Base-by-base conservation (phyloP, 2,113 vertebrate species). In the Nibea albiflora region DNA sequence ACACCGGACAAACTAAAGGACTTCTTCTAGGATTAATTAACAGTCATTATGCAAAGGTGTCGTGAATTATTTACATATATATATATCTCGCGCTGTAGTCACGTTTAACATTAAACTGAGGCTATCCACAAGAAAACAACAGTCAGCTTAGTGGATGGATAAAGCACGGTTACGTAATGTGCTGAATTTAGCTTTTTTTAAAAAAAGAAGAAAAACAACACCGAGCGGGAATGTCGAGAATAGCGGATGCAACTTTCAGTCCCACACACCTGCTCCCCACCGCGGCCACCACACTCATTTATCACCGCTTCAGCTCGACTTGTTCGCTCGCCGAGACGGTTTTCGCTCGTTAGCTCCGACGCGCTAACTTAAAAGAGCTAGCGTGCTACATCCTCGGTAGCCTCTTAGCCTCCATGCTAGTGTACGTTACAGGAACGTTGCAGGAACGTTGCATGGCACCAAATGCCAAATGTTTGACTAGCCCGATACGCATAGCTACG, bases 281-380 rank as follows among this genome's bases (percentile, higher is more conserved):
- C 17, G 11, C 1, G 2, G 2, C 15, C n/a, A 5, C 17, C 2
- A 17, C 4, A 17, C 5, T 2, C 0, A 4, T 20, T 2, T 11
- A 3, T n/a, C 11, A 11, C 4, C 54, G 0, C 14, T 22, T 3
- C 19, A 54, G 57, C 42, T 64, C 54, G 0, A 63, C 39, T 24
- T 65, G 44, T 16, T 50, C 5, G 28, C n/a, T 47, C 19, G 77
- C 77, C 85, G 79, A 76, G 16, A 62, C 1, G 20, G 16, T 60
- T 44, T 79, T 22, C 54, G 49, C 56, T 44, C 78, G 57, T 79
- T 79, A 86, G 85, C 92, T 39, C 6, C 0, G 46, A 11, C 1
- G 47, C 22, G 88, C 86, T 92, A 90, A 73, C 35, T 53, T 90
- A 90, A 81, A 19, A 44, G 3, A 58, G 87, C 77, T 87, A 88